phyloP scores from a whole-genome alignment of 2,113 vertebrate genomes.

The Canis aureus region DNA sequence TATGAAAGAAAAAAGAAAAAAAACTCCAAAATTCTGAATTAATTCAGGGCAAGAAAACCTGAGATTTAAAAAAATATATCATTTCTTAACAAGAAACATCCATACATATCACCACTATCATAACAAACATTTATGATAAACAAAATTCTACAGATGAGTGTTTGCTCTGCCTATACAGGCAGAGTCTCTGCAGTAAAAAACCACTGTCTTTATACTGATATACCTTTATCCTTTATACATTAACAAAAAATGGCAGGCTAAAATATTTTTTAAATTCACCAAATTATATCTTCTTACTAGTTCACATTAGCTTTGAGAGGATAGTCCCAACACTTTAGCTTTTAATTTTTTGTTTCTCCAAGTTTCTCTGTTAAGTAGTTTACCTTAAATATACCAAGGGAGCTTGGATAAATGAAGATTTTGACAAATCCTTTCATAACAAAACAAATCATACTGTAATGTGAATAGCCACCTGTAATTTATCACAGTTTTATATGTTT shows the following conservation, averaged over 20 bases:
- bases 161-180: neutral
- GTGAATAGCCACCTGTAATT: neutral
- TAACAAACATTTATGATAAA: neutral
- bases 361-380: conserved; percentile 48
- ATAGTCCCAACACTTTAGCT: neutral
- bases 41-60: neutral
- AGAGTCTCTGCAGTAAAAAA: neutral
- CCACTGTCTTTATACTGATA: neutral
- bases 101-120: neutral
- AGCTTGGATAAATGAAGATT: conserved; percentile 22
- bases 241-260: neutral
- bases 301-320: neutral
- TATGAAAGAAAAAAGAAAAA: neutral
- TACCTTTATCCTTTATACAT: neutral
- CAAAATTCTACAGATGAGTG: neutral
- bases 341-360: conserved; percentile 23
- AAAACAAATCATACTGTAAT: neutral
- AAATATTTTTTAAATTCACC: neutral
- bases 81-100: conserved; percentile 13
- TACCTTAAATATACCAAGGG: conserved; percentile 38
- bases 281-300: neutral
- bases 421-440: conserved; percentile 32
- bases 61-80: neutral
- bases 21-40: neutral
- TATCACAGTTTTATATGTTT: neutral